Evolutionary conservation across 2,797 vertebrate species (phyloP).

Genomic region (Catharus ustulatus): DNA sequence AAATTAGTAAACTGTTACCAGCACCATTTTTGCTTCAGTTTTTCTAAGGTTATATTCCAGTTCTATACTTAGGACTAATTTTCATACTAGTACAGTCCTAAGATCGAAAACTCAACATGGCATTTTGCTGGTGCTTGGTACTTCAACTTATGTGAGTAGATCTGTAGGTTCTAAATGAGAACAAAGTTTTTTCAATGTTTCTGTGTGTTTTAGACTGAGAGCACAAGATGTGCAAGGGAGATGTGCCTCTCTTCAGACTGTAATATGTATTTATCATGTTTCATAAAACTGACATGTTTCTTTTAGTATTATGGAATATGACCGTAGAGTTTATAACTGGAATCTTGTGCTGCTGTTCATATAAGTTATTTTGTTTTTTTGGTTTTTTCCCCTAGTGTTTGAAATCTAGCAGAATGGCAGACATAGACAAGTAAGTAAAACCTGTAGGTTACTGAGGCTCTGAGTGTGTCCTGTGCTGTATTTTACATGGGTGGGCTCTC

Average conservation of each 20-base stretch:
- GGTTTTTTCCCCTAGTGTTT: slow-evolving; percentile 71
- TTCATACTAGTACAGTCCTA: not conserved
- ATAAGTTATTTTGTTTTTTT: not conserved
- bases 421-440: slow-evolving; percentile 96
- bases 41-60: not conserved
- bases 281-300: not conserved
- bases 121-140: not conserved
- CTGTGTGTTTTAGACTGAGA: not conserved
- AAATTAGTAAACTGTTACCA: not conserved
- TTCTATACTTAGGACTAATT: not conserved
- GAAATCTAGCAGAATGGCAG: slow-evolving; percentile 88
- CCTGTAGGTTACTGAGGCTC: not conserved
- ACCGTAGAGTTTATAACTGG: not conserved
- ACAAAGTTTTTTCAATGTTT: not conserved
- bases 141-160: not conserved
- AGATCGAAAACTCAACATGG: not conserved
- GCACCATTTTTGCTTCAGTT: not conserved
- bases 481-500: not conserved
- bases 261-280: not conserved
- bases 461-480: not conserved
- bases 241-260: not conserved
- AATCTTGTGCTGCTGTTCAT: not conserved
- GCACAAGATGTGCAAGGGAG: not conserved
- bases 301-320: not conserved
- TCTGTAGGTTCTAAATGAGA: not conserved